A percentile compares a stretch with the other conserved stretches of the same genome.
These are phyloP conservation scores for Halictus ligatus DNA, from an alignment of 2,888 invertebrate species.

Conservation along the genomic window DNA sequence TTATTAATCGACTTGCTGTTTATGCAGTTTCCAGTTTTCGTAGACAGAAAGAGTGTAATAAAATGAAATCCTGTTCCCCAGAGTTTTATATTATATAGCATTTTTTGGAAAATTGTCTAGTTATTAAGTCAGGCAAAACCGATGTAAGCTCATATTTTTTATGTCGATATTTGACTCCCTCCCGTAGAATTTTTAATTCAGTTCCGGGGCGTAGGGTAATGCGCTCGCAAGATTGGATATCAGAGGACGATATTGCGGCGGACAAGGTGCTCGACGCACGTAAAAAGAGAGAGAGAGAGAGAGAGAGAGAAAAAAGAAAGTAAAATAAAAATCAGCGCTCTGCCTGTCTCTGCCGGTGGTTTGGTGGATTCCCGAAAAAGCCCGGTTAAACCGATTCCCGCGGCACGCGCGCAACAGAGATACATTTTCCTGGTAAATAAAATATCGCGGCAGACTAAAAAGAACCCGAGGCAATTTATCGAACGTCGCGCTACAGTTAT, in stretches of 20 bases:
- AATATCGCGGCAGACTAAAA: conserved; percentile 71
- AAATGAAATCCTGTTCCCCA: too few species aligned
- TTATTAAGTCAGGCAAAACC: not conserved
- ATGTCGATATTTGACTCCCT: not conserved
- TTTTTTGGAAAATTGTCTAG: too few species aligned
- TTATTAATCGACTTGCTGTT: too few species aligned
- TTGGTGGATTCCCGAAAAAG: conserved; percentile 17
- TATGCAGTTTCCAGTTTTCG: too few species aligned
- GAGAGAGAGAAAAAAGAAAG: not conserved
- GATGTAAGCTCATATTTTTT: not conserved
- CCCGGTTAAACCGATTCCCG: conserved; percentile 42
- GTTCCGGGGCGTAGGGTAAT: not conserved
- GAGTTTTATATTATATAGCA: too few species aligned
- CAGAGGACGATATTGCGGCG: conserved; percentile 6
- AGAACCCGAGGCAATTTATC: conserved; percentile 72
- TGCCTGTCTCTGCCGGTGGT: not conserved
- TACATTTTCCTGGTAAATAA: conserved; percentile 72
- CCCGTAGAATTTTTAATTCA: conserved; percentile 26
- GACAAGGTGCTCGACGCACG: conserved; percentile 9
- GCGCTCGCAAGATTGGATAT: conserved; percentile 24
- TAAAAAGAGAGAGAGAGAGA: too few species aligned
- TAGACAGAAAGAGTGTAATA: too few species aligned
- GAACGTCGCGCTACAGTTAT: conserved; percentile 67
- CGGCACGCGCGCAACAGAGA: conserved; percentile 50
- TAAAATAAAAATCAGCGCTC: conserved; percentile 14